Percentiles rank a stretch among this genome's conserved stretches.
Conservation (phyloP, 2,797 vertebrate genomes). For the Saxicola maurus region DNA sequence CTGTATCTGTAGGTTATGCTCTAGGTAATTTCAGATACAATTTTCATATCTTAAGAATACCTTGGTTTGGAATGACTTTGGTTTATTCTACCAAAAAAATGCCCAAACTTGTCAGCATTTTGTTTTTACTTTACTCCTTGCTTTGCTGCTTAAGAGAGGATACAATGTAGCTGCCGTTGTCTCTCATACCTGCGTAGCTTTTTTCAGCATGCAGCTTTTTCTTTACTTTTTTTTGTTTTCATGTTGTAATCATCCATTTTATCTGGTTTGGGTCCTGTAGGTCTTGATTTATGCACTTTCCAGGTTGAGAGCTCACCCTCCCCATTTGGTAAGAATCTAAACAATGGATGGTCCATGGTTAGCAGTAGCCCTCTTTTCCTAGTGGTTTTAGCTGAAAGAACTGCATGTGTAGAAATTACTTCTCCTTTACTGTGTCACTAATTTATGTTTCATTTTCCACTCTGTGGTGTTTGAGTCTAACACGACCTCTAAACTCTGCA, state of each 20-base stretch:
- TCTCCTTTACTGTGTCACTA: slow-evolving; percentile 57
- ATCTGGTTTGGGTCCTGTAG: slow-evolving; percentile 99
- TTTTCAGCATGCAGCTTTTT: slow-evolving; percentile 63
- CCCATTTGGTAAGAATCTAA: slow-evolving; percentile 95
- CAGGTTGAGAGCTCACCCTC: slow-evolving; percentile 97
- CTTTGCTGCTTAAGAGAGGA: slow-evolving; percentile 51
- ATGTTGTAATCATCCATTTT: slow-evolving; percentile 90
- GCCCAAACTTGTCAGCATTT: background rate
- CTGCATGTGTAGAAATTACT: slow-evolving; percentile 64
- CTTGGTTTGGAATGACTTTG: background rate
- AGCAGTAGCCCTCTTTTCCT: slow-evolving; percentile 77
- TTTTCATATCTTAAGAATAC: background rate
- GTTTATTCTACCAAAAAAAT: background rate
- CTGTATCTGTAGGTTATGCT: background rate
- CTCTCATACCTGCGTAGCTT: slow-evolving; percentile 52
- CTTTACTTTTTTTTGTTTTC: slow-evolving; percentile 70
- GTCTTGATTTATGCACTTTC: slow-evolving; percentile 99
- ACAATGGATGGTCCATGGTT: slow-evolving; percentile 79
- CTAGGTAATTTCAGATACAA: background rate
- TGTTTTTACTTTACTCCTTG: slow-evolving; percentile 30
- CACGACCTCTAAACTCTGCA: background rate
- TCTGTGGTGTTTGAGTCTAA: slow-evolving; percentile 33
- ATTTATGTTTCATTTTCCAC: slow-evolving; percentile 37
- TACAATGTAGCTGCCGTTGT: slow-evolving; percentile 27
- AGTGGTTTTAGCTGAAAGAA: slow-evolving; percentile 51